Conservation (phyloP, 35 echinoderm and acorn worm genomes). For the Acanthaster planci region DNA sequence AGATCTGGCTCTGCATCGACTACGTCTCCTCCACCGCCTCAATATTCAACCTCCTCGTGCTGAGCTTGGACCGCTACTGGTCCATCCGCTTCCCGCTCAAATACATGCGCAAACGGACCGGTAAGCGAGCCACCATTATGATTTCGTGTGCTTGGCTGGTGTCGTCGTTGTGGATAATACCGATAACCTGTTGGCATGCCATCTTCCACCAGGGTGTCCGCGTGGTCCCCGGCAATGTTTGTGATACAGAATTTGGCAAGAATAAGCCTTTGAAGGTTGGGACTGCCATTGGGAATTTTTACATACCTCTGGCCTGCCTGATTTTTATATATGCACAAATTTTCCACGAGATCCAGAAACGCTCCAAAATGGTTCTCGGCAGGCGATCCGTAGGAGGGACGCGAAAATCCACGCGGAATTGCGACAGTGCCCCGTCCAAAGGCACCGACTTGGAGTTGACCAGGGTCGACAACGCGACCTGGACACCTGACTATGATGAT, state of each 20-base stretch:
- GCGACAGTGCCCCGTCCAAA: constrained; percentile 12
- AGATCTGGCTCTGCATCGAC: constrained; percentile 86
- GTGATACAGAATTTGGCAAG: constrained; percentile 85
- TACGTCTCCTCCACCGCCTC: constrained; percentile 98
- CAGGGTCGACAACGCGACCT: constrained; percentile 29
- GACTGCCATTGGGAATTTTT: constrained; percentile 93
- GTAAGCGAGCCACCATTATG: constrained; percentile 83
- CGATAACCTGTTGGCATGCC: constrained; percentile 77
- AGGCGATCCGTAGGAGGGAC: constrained; percentile 55
- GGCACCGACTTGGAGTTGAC: constrained; percentile 28
- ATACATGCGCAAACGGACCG: constrained; percentile 90
- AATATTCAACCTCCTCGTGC: constrained; percentile 92
- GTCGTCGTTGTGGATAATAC: constrained; percentile 70
- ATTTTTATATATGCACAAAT: constrained; percentile 82
- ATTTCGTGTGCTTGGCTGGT: constrained; percentile 82
- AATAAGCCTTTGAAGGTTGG: constrained; percentile 79
- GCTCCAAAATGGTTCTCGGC: constrained; percentile 79
- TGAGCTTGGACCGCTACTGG: constrained; percentile 97
- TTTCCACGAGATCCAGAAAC: constrained; percentile 77
- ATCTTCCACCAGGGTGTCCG: constrained; percentile 55
- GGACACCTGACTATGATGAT: constrained; percentile 74
- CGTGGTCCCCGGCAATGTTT: constrained; percentile 43
- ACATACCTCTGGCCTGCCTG: constrained; percentile 84
- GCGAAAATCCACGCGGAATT: not conserved
- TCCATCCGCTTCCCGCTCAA: constrained; percentile 88